These are phyloP conservation scores for Microcebus griseorufus DNA, from an alignment of 2,113 vertebrate genomes.

Conservation along the genomic window DNA sequence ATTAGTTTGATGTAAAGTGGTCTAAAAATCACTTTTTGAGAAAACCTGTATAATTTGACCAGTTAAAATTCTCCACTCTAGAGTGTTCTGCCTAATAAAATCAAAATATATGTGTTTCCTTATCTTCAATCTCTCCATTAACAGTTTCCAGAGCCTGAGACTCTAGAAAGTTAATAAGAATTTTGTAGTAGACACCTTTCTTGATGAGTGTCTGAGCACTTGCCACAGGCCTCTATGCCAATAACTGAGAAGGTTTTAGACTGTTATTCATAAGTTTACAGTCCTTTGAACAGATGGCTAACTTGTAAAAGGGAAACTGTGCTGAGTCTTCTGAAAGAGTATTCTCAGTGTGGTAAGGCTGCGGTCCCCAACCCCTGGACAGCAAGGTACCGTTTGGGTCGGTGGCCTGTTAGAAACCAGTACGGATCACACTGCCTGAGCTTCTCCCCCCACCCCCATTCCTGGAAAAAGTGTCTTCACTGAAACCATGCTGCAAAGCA, in stretches of 20 bases:
- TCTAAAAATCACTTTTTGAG: background rate
- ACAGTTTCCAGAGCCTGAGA: background rate
- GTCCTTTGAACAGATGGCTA: background rate
- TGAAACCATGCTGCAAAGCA: too few species aligned
- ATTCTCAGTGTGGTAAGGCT: background rate
- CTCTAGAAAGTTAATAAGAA: background rate
- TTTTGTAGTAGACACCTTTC: background rate
- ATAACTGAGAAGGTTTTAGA: background rate
- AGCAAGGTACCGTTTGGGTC: rapidly evolving
- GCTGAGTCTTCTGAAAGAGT: background rate
- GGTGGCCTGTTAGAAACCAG: too few species aligned
- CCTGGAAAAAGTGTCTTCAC: too few species aligned
- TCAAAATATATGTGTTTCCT: background rate
- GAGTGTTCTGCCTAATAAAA: background rate
- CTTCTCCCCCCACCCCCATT: too few species aligned
- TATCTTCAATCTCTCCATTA: background rate
- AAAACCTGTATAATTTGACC: background rate
- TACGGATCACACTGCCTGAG: too few species aligned
- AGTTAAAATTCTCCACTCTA: background rate
- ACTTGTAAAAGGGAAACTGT: background rate
- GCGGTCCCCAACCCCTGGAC: too few species aligned
- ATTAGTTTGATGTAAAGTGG: background rate
- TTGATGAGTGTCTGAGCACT: background rate
- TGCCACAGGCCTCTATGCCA: background rate
- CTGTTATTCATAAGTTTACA: background rate